Evolutionary conservation across 1,140 invertebrate species (phyloP).

Genomic region (Macrosteles quadrilineatus): DNA sequence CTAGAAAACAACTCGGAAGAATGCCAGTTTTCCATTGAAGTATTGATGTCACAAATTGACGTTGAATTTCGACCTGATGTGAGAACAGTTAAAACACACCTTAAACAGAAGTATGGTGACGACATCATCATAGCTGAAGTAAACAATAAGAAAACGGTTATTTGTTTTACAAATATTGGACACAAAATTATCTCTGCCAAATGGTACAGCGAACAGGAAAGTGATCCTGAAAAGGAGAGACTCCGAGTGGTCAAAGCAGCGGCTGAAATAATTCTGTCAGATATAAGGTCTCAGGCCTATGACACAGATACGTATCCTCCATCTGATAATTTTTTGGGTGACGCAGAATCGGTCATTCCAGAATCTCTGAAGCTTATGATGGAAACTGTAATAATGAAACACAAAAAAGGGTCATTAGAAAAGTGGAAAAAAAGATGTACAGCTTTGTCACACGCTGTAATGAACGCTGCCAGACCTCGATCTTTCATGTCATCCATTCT

Average conservation of each 20-base stretch:
- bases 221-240: slow-evolving; percentile 37
- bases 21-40: too few relatives aligned
- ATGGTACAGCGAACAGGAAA: background rate
- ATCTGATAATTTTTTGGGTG: slow-evolving; percentile 32
- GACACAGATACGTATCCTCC: slow-evolving; percentile 45
- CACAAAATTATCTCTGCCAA: background rate
- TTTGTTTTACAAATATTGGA: background rate
- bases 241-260: slow-evolving; percentile 44
- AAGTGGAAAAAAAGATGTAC: too few relatives aligned
- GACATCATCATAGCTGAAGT: background rate
- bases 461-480: too few relatives aligned
- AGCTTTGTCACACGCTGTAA: too few relatives aligned
- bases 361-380: slow-evolving; percentile 11
- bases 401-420: slow-evolving; percentile 29
- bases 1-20: too few relatives aligned
- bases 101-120: slow-evolving; percentile 11
- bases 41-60: too few relatives aligned
- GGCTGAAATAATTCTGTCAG: slow-evolving; percentile 46
- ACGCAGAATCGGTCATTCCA: slow-evolving; percentile 26
- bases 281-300: slow-evolving; percentile 45
- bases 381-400: background rate
- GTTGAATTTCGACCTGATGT: too few relatives aligned
- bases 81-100: too few relatives aligned
- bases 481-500: too few relatives aligned
- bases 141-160: background rate